Conservation (phyloP, 2,113 vertebrate genomes). For the Oncorhynchus gorbuscha region DNA sequence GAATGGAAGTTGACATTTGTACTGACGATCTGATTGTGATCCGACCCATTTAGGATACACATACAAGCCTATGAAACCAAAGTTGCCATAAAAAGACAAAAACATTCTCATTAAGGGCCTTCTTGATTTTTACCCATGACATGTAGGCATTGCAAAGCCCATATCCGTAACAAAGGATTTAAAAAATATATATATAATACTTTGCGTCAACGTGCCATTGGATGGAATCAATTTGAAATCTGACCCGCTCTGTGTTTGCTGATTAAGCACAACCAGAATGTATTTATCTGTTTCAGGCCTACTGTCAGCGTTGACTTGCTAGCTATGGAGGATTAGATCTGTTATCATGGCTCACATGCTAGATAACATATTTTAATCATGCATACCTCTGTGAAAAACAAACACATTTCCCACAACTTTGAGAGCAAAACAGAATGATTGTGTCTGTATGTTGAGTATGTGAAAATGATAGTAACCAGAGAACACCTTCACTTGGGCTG, state of each 20-base stretch:
- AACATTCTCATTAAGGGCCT: too few relatives aligned
- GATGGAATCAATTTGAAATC: constrained; percentile 30
- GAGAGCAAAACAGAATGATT: neutral
- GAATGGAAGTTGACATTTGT: neutral
- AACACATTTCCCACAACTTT: neutral
- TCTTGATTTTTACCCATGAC: too few relatives aligned
- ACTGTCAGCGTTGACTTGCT: constrained; percentile 56
- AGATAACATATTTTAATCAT: neutral
- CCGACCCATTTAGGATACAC: too few relatives aligned
- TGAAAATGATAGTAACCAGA: neutral
- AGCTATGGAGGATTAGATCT: constrained; percentile 32
- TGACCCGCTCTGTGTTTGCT: constrained; percentile 9
- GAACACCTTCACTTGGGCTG: too few relatives aligned
- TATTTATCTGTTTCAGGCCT: neutral
- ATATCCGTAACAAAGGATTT: too few relatives aligned
- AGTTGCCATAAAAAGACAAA: too few relatives aligned
- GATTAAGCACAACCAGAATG: constrained; percentile 30
- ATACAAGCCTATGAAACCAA: too few relatives aligned
- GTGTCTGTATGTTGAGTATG: neutral
- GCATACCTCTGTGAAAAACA: neutral
- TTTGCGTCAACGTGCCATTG: too few relatives aligned
- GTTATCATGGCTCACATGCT: constrained; percentile 30
- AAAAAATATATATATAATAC: too few relatives aligned
- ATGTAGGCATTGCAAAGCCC: too few relatives aligned
- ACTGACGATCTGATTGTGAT: neutral